These are phyloP conservation scores for Columba livia DNA, from an alignment of 2,113 vertebrate species.

Conservation along the genomic window DNA sequence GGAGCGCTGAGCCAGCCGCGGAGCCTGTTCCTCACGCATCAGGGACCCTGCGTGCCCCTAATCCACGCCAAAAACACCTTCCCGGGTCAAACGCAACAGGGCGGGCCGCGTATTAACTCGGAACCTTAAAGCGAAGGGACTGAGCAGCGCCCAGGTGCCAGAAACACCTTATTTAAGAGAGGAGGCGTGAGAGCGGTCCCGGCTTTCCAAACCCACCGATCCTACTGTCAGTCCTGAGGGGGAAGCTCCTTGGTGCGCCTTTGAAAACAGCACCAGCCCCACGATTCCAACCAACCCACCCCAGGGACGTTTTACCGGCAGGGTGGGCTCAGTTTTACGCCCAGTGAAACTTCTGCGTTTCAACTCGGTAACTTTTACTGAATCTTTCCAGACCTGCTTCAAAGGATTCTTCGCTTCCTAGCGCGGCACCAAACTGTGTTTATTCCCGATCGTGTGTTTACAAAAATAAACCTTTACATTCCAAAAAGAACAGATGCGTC, in stretches of 20 bases:
- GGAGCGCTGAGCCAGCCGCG: slow-evolving; percentile 1
- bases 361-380: neutral
- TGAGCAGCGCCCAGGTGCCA: too few species aligned
- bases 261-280: neutral
- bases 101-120: fast-evolving
- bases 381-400: neutral
- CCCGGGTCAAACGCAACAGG: neutral
- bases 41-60: neutral
- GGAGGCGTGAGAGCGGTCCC: fast-evolving
- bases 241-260: neutral
- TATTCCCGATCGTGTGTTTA: neutral
- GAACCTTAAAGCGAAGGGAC: neutral
- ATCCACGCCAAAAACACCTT: neutral
- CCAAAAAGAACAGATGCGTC: neutral
- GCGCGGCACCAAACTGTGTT: fast-evolving
- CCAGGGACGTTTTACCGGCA: too few species aligned
- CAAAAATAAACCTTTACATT: neutral
- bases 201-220: neutral
- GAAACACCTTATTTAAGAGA: too few species aligned
- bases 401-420: neutral
- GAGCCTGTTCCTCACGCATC: slow-evolving; percentile 9
- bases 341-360: neutral
- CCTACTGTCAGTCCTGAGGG: fast-evolving
- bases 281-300: neutral
- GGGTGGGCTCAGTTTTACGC: neutral